These are phyloP conservation scores for Coreoperca whiteheadi DNA, from an alignment of 2,113 vertebrate species.

Conservation along the genomic window DNA sequence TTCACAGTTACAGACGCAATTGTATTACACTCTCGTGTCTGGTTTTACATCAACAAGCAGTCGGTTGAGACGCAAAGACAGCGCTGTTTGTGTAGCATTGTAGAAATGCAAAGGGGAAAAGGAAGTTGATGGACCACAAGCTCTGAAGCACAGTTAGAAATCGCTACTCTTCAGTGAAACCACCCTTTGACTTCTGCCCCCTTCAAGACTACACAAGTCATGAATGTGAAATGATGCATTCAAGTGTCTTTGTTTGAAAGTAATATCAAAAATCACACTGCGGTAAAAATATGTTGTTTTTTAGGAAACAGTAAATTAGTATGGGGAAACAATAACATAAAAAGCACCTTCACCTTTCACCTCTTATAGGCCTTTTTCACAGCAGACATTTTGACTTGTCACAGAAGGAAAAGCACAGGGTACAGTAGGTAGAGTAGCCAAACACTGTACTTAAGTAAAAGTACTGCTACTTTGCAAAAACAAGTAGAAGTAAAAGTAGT, in stretches of 20 bases:
- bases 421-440: too few relatives aligned
- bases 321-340: neutral
- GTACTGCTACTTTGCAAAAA: too few relatives aligned
- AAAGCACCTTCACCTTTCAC: slow-evolving; percentile 15
- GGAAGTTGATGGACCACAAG: slow-evolving; percentile 4
- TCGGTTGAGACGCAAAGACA: neutral
- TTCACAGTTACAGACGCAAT: slow-evolving; percentile 3
- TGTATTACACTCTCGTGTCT: neutral
- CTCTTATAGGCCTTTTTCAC: neutral
- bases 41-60: slow-evolving; percentile 4
- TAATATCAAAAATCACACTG: slow-evolving; percentile 5
- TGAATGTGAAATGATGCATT: slow-evolving; percentile 33
- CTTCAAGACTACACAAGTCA: slow-evolving; percentile 30
- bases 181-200: slow-evolving; percentile 44
- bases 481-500: too few relatives aligned
- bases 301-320: neutral
- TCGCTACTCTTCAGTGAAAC: slow-evolving; percentile 38
- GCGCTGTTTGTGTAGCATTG: neutral
- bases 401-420: neutral
- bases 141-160: slow-evolving; percentile 2
- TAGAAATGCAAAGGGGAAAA: neutral
- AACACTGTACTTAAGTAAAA: too few relatives aligned
- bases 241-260: slow-evolving; percentile 30
- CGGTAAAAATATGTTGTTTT: neutral
- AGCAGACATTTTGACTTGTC: neutral